Conservation (phyloP, 2,888 invertebrate species). For the Tanytarsus gracilentus region DNA sequence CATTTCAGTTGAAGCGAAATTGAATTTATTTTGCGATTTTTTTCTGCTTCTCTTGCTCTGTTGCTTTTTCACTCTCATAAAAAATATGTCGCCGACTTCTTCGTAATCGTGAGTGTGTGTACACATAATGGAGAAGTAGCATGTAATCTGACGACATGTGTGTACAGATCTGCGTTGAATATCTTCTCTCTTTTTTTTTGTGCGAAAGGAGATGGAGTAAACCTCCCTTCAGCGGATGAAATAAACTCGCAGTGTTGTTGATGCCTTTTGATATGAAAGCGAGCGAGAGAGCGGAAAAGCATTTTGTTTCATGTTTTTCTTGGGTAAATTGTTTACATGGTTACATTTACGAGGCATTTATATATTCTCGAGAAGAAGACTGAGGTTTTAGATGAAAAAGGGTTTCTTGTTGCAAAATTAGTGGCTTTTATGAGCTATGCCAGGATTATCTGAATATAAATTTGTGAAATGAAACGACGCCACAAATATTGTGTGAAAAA, state of each 20-base stretch:
- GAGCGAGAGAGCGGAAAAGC: constrained; percentile 2
- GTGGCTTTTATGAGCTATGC: constrained; percentile 18
- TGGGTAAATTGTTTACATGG: constrained; percentile 7
- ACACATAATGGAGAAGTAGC: constrained; percentile 7
- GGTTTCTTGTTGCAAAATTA: constrained; percentile 17
- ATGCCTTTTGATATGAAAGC: background rate
- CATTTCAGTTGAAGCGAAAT: constrained; percentile 5
- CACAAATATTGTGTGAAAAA: constrained; percentile 28
- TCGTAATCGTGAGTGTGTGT: background rate
- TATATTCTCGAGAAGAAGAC: background rate
- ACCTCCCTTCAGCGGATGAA: no score
- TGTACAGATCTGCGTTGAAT: background rate
- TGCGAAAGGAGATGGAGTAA: no score
- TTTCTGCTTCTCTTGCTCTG: background rate
- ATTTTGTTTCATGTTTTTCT: constrained; percentile 15
- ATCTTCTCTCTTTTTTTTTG: no score
- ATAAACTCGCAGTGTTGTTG: no score
- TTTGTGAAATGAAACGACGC: background rate
- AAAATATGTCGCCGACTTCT: background rate
- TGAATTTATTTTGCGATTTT: constrained; percentile 19
- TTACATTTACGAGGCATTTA: background rate
- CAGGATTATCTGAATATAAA: background rate
- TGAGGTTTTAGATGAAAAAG: constrained; percentile 1
- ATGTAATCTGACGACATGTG: constrained; percentile 26
- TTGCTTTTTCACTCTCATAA: background rate